Conservation (phyloP, 2,797 vertebrate species). For the Mormyrus hasselquistii region DNA sequence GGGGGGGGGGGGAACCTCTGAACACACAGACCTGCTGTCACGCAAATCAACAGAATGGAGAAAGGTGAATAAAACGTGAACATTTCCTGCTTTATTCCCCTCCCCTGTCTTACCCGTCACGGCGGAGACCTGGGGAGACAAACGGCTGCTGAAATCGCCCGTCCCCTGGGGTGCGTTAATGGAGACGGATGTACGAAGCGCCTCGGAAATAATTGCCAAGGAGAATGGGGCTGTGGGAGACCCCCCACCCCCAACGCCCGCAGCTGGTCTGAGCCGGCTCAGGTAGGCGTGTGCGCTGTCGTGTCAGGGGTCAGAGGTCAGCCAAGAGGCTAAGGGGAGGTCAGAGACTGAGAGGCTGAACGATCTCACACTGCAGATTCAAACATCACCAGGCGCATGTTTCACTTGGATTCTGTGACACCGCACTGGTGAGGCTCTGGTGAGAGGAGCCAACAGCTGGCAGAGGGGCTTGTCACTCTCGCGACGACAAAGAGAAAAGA, state of each 20-base stretch:
- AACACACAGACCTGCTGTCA: not conserved
- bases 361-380: not conserved
- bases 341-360: not conserved
- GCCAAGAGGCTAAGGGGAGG: not conserved
- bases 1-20: not conserved
- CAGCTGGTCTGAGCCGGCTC: not conserved
- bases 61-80: not conserved
- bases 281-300: not conserved
- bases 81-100: not conserved
- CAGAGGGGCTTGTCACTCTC: not conserved
- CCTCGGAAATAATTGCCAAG: not conserved
- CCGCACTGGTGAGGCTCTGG: not conserved
- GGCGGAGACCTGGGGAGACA: not conserved
- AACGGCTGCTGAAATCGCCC: not conserved
- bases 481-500: too few relatives aligned
- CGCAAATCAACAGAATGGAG: not conserved
- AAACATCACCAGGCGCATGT: not conserved
- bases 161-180: conserved; percentile 7
- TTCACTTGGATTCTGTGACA: not conserved
- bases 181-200: conserved; percentile 1
- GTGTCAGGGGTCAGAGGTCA: not conserved
- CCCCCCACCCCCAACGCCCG: not conserved
- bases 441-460: not conserved
- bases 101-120: not conserved
- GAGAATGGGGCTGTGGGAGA: not conserved